phyloP scores from a whole-genome alignment of 35 echinoderm and acorn worm species.

The Lytechinus variegatus region DNA sequence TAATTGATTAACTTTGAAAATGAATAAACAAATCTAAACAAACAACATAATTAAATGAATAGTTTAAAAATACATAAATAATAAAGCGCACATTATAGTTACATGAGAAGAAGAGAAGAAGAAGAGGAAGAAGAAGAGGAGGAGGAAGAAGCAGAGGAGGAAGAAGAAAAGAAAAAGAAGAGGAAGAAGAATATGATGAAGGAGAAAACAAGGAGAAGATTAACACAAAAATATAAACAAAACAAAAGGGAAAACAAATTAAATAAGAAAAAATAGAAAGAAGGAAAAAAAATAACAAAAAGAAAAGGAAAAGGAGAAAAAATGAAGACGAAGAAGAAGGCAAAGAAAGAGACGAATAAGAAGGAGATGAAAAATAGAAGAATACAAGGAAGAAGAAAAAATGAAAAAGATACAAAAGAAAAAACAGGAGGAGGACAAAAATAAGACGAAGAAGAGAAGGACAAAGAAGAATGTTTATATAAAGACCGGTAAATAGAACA shows the following conservation, averaged over 20 bases:
- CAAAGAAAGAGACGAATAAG: background rate
- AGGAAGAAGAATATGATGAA: background rate
- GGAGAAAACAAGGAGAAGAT: background rate
- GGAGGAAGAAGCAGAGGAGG: background rate
- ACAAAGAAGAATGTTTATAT: background rate
- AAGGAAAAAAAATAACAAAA: too few relatives aligned
- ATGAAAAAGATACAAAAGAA: background rate
- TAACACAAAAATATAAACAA: background rate
- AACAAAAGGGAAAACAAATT: too few relatives aligned
- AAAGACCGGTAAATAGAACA: background rate
- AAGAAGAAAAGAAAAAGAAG: too few relatives aligned
- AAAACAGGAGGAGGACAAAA: too few relatives aligned
- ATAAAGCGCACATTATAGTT: too few relatives aligned
- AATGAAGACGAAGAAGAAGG: too few relatives aligned
- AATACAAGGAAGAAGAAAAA: background rate
- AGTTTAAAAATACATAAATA: too few relatives aligned
- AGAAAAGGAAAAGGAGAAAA: too few relatives aligned
- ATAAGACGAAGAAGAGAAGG: background rate
- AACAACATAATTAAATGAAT: too few relatives aligned
- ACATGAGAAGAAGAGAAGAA: background rate
- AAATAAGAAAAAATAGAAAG: too few relatives aligned
- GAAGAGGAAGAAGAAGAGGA: background rate
- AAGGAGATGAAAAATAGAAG: background rate
- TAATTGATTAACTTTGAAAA: too few relatives aligned
- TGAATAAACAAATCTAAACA: too few relatives aligned